Evolutionary conservation across 1,140 invertebrate species (phyloP).

Genomic region (Calliphora vicina): DNA sequence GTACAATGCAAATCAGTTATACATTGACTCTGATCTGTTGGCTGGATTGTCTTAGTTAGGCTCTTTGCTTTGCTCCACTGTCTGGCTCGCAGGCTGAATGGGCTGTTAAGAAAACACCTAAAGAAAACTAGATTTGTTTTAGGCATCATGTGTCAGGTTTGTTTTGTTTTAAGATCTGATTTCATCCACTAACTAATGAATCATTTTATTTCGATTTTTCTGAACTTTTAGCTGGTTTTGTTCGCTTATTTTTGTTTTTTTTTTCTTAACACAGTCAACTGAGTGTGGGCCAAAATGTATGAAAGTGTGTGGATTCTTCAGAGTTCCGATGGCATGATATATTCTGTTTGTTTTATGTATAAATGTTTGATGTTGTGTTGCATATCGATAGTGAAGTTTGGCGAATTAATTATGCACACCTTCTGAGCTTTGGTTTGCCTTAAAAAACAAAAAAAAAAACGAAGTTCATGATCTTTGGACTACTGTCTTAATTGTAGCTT

Average conservation of each 20-base stretch:
- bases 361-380: slow-evolving; percentile 17
- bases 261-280: background rate
- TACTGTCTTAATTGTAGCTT: slow-evolving; percentile 38
- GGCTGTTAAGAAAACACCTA: background rate
- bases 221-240: background rate
- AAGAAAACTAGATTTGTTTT: slow-evolving; percentile 19
- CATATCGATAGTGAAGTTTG: slow-evolving; percentile 23
- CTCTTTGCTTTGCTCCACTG: background rate
- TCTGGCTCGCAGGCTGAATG: background rate
- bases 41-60: background rate
- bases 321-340: slow-evolving; percentile 15
- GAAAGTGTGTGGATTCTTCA: background rate
- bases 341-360: background rate
- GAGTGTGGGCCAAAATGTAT: background rate
- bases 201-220: slow-evolving; percentile 24
- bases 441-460: background rate
- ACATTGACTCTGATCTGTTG: slow-evolving; percentile 17
- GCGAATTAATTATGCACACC: slow-evolving; percentile 41
- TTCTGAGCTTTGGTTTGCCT: slow-evolving; percentile 20
- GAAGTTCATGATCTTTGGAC: slow-evolving; percentile 37
- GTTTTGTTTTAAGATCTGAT: slow-evolving; percentile 29
- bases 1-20: slow-evolving; percentile 32
- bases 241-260: background rate
- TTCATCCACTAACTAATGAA: slow-evolving; percentile 27
- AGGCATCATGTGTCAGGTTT: slow-evolving; percentile 32